A percentile compares a stretch with the other conserved stretches of the same genome.
These are phyloP conservation scores for Lasioglossum figueresi DNA, from an alignment of 2,888 invertebrate genomes.

Conservation along the genomic window DNA sequence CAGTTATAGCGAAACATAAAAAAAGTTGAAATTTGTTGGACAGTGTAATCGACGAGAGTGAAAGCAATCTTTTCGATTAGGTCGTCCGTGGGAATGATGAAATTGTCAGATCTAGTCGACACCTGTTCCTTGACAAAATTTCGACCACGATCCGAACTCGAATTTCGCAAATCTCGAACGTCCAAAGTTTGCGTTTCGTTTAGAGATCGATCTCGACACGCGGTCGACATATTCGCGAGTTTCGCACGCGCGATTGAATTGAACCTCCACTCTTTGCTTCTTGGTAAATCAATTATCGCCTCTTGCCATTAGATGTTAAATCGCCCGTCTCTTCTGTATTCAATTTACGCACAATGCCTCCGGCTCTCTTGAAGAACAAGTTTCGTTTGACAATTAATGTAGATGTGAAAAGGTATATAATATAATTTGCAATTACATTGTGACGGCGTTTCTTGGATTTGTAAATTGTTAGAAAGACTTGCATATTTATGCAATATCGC, in stretches of 20 bases:
- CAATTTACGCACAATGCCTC: not conserved
- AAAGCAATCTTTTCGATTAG: not conserved
- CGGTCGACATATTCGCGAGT: not conserved
- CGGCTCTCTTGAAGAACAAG: not conserved
- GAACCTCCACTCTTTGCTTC: not conserved
- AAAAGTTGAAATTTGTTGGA: too few relatives aligned
- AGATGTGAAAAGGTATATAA: too few relatives aligned
- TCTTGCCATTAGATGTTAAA: not conserved
- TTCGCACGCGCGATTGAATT: not conserved
- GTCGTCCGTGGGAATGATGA: not conserved
- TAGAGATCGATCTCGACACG: not conserved
- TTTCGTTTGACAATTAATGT: too few relatives aligned
- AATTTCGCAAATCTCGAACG: not conserved
- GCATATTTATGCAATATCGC: not conserved
- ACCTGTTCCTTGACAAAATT: not conserved
- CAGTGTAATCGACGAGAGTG: not conserved
- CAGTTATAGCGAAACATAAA: too few relatives aligned
- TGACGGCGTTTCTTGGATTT: not conserved
- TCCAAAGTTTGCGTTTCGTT: not conserved
- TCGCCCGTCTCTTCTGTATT: not conserved
- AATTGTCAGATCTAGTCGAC: not conserved
- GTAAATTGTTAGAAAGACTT: not conserved
- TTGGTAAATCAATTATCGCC: not conserved
- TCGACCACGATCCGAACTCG: not conserved
- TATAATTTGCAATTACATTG: too few relatives aligned